Percentiles rank a stretch among this genome's conserved stretches.
phyloP scores from a whole-genome alignment of 1,140 invertebrate genomes.

The Aradophagus sp. region DNA sequence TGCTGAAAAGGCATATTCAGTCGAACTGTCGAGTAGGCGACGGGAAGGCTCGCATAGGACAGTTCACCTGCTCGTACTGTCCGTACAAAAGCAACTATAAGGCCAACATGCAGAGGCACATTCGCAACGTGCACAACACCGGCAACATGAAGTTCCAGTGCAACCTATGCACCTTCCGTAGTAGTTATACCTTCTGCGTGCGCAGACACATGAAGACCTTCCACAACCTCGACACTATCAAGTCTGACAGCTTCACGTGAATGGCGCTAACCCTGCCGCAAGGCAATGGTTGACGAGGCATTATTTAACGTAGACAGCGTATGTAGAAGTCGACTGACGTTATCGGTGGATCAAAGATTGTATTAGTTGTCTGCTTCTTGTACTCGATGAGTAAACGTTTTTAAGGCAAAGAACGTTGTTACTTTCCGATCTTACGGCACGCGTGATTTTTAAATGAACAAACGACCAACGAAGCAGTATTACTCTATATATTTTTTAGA shows the following conservation, averaged over 20 bases:
- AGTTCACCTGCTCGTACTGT: conserved; percentile 66
- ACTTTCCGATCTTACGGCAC: no score
- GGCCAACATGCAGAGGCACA: conserved; percentile 68
- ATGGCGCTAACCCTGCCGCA: background rate
- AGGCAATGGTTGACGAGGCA: conserved; percentile 13
- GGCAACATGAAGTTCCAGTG: conserved; percentile 67
- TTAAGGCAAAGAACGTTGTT: no score
- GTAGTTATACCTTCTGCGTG: conserved; percentile 69
- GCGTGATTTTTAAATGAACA: no score
- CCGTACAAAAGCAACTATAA: conserved; percentile 69
- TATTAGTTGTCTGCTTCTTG: background rate
- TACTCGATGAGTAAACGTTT: conserved; percentile 1
- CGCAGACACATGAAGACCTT: conserved; percentile 67
- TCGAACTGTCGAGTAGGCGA: conserved; percentile 64
- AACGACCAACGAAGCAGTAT: no score
- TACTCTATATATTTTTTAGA: no score
- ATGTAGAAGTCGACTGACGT: background rate
- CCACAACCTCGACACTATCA: conserved; percentile 50
- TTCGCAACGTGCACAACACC: conserved; percentile 67
- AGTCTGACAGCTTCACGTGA: conserved; percentile 18
- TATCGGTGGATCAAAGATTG: conserved; percentile 1
- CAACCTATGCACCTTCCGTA: conserved; percentile 67
- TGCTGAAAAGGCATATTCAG: conserved; percentile 71
- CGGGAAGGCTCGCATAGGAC: conserved; percentile 45
- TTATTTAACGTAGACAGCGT: conserved; percentile 37